Conservation (phyloP, 2,888 invertebrate species). For the Rapana venosa region DNA sequence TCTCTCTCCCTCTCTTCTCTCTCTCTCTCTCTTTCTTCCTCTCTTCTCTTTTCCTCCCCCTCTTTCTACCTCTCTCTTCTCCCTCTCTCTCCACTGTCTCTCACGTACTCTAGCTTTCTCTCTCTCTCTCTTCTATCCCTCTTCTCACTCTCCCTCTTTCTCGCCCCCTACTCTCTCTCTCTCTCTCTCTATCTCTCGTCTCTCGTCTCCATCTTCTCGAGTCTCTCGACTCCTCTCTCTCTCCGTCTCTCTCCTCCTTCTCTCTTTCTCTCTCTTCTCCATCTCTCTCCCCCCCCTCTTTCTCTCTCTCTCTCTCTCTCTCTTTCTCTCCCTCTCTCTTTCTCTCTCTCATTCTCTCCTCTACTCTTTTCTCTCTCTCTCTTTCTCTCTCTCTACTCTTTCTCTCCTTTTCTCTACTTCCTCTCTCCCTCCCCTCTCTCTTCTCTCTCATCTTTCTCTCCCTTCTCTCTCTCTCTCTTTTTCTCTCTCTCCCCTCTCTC, state of each 20-base stretch:
- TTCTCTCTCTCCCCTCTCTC: too few relatives aligned
- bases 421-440: conserved; percentile 7
- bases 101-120: not conserved
- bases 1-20: too few relatives aligned
- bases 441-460: conserved; percentile 28
- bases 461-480: not conserved
- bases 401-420: too few relatives aligned
- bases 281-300: too few relatives aligned
- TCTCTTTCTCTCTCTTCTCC: too few relatives aligned
- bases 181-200: not conserved
- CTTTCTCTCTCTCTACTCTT: too few relatives aligned
- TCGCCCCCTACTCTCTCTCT: not conserved
- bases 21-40: not conserved
- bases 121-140: not conserved
- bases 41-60: not conserved
- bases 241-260: too few relatives aligned
- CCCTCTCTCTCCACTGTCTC: not conserved
- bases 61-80: not conserved
- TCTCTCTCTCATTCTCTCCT: too few relatives aligned
- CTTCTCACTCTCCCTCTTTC: not conserved
- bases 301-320: too few relatives aligned
- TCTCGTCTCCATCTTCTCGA: not conserved
- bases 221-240: conserved; percentile 43
- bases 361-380: too few relatives aligned
- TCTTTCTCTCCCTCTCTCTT: too few relatives aligned